Conservation (phyloP, 2,888 invertebrate species). For the Hetaerina titia region DNA sequence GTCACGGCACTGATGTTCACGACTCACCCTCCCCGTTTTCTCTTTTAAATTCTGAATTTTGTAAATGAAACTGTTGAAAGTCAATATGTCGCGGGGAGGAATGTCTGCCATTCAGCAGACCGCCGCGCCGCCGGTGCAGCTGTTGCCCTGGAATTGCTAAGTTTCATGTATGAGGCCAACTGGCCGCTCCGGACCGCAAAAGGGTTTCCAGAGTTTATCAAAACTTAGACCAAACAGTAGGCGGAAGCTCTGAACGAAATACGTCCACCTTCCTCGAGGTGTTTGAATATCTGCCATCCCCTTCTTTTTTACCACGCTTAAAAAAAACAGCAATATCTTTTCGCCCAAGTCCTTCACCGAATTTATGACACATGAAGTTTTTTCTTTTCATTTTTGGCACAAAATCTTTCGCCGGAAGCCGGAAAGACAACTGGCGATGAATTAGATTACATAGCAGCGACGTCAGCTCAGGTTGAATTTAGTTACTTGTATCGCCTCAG, state of each 20-base stretch:
- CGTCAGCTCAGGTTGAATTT: neutral
- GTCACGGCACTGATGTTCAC: neutral
- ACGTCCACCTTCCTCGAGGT: neutral
- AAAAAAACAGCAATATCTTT: neutral
- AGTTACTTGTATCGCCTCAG: neutral
- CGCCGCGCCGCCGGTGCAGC: neutral
- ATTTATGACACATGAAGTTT: neutral
- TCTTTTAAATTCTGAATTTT: neutral
- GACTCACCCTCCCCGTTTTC: neutral
- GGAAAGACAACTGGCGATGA: neutral
- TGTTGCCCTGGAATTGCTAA: neutral
- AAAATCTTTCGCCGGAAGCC: neutral
- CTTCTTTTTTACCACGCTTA: neutral
- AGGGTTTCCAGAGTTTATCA: neutral
- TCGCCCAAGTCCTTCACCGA: neutral
- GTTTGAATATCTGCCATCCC: neutral
- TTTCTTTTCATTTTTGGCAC: neutral
- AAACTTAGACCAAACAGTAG: neutral
- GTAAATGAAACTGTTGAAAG: neutral
- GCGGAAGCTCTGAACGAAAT: neutral
- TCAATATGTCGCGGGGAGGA: neutral
- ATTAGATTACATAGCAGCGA: neutral
- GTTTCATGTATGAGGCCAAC: neutral
- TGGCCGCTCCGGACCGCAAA: neutral
- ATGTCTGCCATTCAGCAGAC: neutral